Base-by-base conservation (phyloP, 2,888 invertebrate species). In the Mythimna lalbum region DNA sequence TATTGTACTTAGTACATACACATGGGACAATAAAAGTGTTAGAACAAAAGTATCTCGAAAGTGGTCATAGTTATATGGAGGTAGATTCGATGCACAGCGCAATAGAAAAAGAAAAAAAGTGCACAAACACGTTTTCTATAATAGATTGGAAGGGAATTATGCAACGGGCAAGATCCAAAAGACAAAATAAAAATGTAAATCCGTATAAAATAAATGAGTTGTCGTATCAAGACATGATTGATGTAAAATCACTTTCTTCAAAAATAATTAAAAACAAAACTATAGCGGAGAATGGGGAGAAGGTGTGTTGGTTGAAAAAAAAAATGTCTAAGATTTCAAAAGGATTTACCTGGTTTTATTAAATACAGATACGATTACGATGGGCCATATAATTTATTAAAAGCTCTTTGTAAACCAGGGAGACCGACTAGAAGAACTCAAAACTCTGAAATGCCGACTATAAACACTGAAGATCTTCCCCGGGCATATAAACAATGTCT, bases 261-360 rank as follows among this genome's bases (percentile, higher is more conserved):
- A 60, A 61, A 47, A 65, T 71, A 31, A 71, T 71, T 39, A 66
- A 56, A 56, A 72, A 66, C 61, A 72, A 60, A 61, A 56, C 56
- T 65, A 47, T 66, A 63, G 61, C 62, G 47, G 57, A 62, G 57
- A 63, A 63, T 57, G 71, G 63, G 21, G 62, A 67, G 56, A 66
- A 52, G 27, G 66, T 72, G 36, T 49, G 62, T 4, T 63, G 71
- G 71, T 43, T 70, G 43, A n/a, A 72, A 72, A 67, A 67, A 67
- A 39, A 72, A 72, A 67, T 72, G 94, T 63, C 43, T 60, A 1
- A 70, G 64, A 70, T 70, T 60, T 63, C 23, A 64, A 70, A 70
- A 64, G 31, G 50, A 65, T 7, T 69, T 69, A 61, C 69, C 69
- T 49, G 69, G 69, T 39, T 55, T 69, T 65, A 57, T 73, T 55